Evolutionary conservation across 2,888 invertebrate species (phyloP), one percentile per base, ranked within the genome.

Genomic region (Serripes groenlandicus): DNA sequence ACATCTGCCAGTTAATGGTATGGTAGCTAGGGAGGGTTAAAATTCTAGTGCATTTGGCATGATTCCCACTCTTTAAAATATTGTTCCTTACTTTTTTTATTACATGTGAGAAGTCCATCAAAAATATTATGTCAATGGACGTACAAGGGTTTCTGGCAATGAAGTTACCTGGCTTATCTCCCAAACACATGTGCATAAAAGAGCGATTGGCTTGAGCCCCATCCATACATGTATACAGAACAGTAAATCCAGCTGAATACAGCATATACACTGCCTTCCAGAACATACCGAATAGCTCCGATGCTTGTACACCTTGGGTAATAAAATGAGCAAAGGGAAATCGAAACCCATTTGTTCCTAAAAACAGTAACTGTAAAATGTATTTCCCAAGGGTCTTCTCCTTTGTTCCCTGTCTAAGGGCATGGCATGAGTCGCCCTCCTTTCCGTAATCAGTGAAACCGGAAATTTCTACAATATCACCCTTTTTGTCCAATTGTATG

Each of bases 351-450:
- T 70, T 75, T 0, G 81, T 28, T 60, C 77, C 83, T 21, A 83
- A 35, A 37, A 83, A 86, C 37, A 88, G 69, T 21, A 86, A 54
- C 56, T 88, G 83, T n/a, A 85, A 35, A 11, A 68, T 83, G 77
- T 88, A 81, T 26, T 82, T 88, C 0, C 82, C 83, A 9, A 84
- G 34, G 18, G 32, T 56, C 34, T 77, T 76, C 35, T 73, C 72
- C 9, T 74, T 62, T 78, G 83, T 78, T 5, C 81, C 87, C 18
- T 35, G 72, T 28, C 75, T 66, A 18, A 86, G 21, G 28, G 66
- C 69, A 11, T 60, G 30, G 32, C 66, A 75, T 11, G 64, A 26
- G 35, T 84, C 81, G 28, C 79, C 81, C 66, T 85, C 88, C 15
- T 75, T 66, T 18, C 78, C 77, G 15, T 62, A 21, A 34, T 85